Evolutionary conservation across 2,113 vertebrate genomes (phyloP).

Genomic region (Cranoglanis bouderius): DNA sequence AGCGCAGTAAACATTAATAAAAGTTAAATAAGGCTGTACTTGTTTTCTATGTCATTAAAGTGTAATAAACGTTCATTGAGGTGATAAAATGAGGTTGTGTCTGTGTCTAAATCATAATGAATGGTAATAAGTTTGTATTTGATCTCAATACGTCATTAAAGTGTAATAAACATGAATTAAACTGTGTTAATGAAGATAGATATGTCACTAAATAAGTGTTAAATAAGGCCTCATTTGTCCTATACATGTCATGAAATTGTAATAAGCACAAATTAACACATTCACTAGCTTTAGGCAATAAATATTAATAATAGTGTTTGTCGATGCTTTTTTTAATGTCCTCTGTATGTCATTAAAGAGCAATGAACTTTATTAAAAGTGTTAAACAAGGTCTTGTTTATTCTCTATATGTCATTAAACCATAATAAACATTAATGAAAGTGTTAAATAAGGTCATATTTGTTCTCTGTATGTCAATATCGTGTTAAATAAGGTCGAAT

Average conservation of each 20-base stretch:
- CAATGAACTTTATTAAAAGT: not conserved
- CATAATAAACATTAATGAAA: not conserved
- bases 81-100: too few relatives aligned
- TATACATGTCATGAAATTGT: not conserved
- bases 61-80: too few relatives aligned
- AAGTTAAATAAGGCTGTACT: not conserved
- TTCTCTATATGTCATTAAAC: not conserved
- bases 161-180: too few relatives aligned
- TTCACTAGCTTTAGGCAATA: not conserved
- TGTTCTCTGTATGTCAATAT: not conserved
- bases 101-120: too few relatives aligned
- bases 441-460: not conserved
- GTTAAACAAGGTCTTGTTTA: not conserved
- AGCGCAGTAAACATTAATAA: not conserved
- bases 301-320: too few relatives aligned
- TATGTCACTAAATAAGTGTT: too few relatives aligned
- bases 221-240: too few relatives aligned
- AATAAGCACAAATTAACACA: not conserved
- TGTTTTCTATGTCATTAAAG: not conserved
- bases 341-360: not conserved
- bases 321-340: too few relatives aligned
- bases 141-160: too few relatives aligned
- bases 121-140: not conserved
- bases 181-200: too few relatives aligned
- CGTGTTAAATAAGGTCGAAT: not conserved